Conservation (phyloP, 2,888 invertebrate species). For the Spicauda simplicius region DNA sequence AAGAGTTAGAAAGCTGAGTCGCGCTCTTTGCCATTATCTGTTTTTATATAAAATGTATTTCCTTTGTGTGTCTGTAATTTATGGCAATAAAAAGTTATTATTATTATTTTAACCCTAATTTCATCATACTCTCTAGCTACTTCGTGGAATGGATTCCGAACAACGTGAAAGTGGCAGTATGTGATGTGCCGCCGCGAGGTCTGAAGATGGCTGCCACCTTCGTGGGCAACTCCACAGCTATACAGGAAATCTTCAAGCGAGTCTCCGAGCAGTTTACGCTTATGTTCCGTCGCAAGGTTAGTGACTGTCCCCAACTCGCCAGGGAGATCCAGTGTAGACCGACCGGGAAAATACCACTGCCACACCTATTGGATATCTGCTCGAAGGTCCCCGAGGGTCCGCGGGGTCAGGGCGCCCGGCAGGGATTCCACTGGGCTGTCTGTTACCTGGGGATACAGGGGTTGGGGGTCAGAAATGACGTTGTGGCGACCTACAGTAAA, state of each 20-base stretch:
- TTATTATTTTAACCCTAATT: no score
- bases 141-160: constrained; percentile 95
- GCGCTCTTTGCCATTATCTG: no score
- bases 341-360: no score
- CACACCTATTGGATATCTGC: no score
- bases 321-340: no score
- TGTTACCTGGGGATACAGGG: not conserved
- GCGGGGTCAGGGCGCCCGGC: constrained; percentile 81
- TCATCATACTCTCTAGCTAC: constrained; percentile 72
- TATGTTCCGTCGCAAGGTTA: constrained; percentile 93
- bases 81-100: no score
- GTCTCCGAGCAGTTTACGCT: constrained; percentile 94
- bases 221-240: constrained; percentile 93
- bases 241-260: constrained; percentile 94
- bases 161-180: constrained; percentile 94
- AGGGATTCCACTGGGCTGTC: constrained; percentile 4
- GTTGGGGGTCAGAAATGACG: no score
- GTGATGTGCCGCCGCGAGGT: constrained; percentile 93
- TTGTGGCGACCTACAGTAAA: no score
- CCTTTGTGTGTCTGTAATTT: no score
- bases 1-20: no score
- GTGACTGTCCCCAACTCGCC: constrained; percentile 79
- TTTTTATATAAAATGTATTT: no score
- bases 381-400: constrained; percentile 86
- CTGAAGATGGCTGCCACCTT: constrained; percentile 96